A percentile compares a stretch with the other conserved stretches of the same genome.
These are phyloP conservation scores for Xerus rutilus DNA, from an alignment of 2,797 vertebrate genomes.

Conservation along the genomic window DNA sequence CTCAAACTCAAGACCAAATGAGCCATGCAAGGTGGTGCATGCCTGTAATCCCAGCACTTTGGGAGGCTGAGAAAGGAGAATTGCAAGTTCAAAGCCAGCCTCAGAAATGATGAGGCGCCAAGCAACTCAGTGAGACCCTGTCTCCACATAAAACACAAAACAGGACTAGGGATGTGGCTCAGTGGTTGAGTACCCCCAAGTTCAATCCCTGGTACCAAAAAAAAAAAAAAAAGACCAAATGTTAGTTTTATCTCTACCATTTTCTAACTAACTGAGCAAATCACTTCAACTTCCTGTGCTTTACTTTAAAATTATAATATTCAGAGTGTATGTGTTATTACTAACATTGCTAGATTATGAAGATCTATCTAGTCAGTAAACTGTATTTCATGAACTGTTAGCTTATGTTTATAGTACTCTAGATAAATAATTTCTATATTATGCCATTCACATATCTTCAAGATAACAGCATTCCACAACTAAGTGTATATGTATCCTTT, in stretches of 20 bases:
- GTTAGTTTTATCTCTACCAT: background rate
- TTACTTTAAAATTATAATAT: constrained; percentile 48
- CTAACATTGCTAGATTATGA: background rate
- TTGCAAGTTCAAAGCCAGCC: too few relatives aligned
- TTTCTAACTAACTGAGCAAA: background rate
- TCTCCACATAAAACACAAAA: too few relatives aligned
- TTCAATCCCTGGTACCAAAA: too few relatives aligned
- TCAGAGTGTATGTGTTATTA: background rate
- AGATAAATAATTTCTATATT: background rate
- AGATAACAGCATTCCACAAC: background rate
- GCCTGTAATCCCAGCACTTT: too few relatives aligned
- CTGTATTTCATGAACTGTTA: background rate
- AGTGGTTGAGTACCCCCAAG: too few relatives aligned
- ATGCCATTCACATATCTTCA: background rate
- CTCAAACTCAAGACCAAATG: background rate
- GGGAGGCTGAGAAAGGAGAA: too few relatives aligned
- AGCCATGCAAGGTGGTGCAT: too few relatives aligned
- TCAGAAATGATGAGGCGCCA: too few relatives aligned
- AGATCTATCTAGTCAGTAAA: background rate
- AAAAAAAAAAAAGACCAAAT: background rate
- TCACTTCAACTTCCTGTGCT: background rate
- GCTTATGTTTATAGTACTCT: background rate
- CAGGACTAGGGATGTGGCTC: too few relatives aligned
- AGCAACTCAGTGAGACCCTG: too few relatives aligned
- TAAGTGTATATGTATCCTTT: background rate